phyloP scores from a whole-genome alignment of 2,797 vertebrate genomes.

The Amphiprion clarkii region DNA sequence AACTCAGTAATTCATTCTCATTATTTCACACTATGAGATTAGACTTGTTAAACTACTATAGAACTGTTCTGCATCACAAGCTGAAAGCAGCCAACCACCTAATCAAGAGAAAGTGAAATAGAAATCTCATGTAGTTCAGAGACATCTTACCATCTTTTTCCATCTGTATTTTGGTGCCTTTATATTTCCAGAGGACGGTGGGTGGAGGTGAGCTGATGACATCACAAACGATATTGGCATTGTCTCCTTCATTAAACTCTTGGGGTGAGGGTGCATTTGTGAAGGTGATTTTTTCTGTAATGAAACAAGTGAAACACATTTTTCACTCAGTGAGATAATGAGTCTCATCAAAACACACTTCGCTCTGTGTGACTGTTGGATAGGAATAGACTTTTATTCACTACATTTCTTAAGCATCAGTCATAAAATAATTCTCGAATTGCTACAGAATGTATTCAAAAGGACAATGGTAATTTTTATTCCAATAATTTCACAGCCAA shows the following conservation, averaged over 20 bases:
- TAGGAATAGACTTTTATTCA: background rate
- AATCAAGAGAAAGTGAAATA: constrained; percentile 14
- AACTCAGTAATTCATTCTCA: background rate
- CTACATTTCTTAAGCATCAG: background rate
- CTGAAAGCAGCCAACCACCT: background rate
- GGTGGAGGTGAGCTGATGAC: constrained; percentile 93
- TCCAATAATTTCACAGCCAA: background rate
- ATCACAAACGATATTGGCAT: constrained; percentile 93
- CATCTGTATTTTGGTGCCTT: constrained; percentile 91
- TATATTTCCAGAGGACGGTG: constrained; percentile 96
- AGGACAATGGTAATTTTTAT: background rate
- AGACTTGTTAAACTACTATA: background rate
- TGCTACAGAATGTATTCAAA: background rate
- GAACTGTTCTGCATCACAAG: background rate
- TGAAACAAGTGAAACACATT: constrained; percentile 23
- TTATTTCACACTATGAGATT: background rate
- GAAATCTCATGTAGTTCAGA: background rate
- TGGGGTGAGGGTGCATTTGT: constrained; percentile 95
- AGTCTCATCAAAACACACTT: constrained; percentile 5
- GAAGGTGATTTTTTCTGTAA: constrained; percentile 97
- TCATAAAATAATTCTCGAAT: background rate
- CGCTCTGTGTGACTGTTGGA: background rate
- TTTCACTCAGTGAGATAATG: constrained; percentile 8
- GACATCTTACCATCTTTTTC: constrained; percentile 94
- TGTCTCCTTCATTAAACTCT: constrained; percentile 95